Base-by-base conservation (phyloP, 2,113 vertebrate genomes). In the Clarias batrachus region DNA sequence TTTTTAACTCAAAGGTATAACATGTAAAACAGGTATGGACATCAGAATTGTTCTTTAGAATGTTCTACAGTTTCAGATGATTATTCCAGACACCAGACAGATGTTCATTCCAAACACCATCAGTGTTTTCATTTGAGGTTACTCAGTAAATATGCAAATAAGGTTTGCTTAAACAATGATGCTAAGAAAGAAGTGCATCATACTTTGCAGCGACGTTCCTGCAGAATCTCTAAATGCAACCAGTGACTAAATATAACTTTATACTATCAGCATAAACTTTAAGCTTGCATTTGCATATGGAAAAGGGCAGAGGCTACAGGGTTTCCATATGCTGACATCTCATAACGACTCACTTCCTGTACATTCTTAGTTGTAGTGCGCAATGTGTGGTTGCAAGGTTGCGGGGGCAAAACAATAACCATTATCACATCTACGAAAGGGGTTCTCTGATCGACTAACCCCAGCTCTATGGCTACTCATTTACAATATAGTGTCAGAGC, bases 321-420 rank as follows among this genome's bases (percentile, higher is more conserved):
- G 84, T 88, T 90, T 88, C 87, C 68, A 86, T 41, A 65, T 78
- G 81, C 87, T 86, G 88, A 87, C 86, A 80, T 88, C 82, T 89
- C 84, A 86, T 5, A 88, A 85, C 68, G n/a, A 77, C 84, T 88
- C 87, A 90, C 86, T 90, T 90, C 89, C 89, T 88, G 87, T 88
- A 81, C 65, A 88, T 86, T 82, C 33, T 81, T 30, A 76, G 13
- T 62, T 88, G 81, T 63, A 85, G 52, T 87, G 86, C 81, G 84
- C 54, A 17, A 21, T 87, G 86, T 62, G 88, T 86, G 87, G 87
- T 90, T 90, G 87, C 68, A 78, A 83, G 87, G 41, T 71, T 86
- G 89, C 37, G 85, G 87, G 81, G 85, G 79, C 79, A 86, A 71
- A 63, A 81, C 73, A 85, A 86, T 70, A 84, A 81, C 16, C 57